Percentiles rank a stretch among this genome's conserved stretches.
Evolutionary conservation across 1,140 invertebrate species (phyloP).

Genomic region (Saxidomus purpurata): DNA sequence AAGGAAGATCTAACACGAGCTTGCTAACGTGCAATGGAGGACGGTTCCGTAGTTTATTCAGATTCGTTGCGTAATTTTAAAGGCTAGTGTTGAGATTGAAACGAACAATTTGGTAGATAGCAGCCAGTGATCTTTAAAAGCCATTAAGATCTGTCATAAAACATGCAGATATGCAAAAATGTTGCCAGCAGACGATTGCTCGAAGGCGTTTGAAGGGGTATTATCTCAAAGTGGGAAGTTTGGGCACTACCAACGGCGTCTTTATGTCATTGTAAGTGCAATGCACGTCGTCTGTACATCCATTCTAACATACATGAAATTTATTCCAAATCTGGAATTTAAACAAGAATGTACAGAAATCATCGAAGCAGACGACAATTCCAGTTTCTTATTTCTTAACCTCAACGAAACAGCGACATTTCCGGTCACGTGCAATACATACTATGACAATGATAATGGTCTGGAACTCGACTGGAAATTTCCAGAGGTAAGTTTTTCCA

Average conservation of each 20-base stretch:
- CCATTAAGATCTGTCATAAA: not conserved
- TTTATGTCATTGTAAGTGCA: conserved; percentile 25
- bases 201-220: conserved; percentile 59
- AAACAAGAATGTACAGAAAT: conserved; percentile 44
- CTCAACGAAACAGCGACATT: conserved; percentile 36
- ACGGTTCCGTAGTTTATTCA: no score
- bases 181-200: conserved; percentile 37
- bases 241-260: conserved; percentile 53
- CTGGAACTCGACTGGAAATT: conserved; percentile 59
- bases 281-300: conserved; percentile 56
- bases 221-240: conserved; percentile 62
- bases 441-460: conserved; percentile 49
- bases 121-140: no score
- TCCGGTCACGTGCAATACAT: conserved; percentile 28
- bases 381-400: not conserved
- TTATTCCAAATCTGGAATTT: conserved; percentile 38
- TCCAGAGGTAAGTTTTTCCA: conserved; percentile 27
- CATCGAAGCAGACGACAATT: not conserved
- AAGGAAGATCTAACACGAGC: no score
- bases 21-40: no score
- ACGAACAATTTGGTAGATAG: no score
- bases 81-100: no score
- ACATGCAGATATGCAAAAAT: conserved; percentile 35
- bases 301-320: conserved; percentile 41
- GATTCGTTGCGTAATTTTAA: no score